These are phyloP conservation scores for Zaprionus obscuricornis DNA, from an alignment of 2,888 invertebrate species.

Conservation along the genomic window DNA sequence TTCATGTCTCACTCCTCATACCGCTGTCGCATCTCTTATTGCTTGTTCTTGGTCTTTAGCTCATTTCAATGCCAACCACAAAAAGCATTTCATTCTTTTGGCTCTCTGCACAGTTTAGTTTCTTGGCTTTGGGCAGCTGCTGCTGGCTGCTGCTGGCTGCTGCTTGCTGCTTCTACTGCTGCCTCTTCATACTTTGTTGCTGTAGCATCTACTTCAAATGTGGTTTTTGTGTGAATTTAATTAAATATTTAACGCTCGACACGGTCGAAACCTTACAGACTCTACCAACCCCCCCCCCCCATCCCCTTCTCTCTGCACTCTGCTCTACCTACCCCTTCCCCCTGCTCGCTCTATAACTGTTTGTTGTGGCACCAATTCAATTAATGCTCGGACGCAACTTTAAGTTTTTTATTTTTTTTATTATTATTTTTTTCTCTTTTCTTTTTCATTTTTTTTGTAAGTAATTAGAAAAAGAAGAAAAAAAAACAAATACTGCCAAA, in stretches of 20 bases:
- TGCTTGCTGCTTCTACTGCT: conserved; percentile 5
- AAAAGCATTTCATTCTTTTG: conserved; percentile 66
- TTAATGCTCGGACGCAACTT: conserved; percentile 16
- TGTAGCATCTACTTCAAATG: conserved; percentile 54
- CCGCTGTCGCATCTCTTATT: background rate
- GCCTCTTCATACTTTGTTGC: no score
- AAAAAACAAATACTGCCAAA: no score
- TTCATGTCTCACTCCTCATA: background rate
- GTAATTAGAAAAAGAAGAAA: no score
- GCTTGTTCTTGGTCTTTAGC: conserved; percentile 26
- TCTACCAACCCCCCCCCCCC: conserved; percentile 15
- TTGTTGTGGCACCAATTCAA: conserved; percentile 1
- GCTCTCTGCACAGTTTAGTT: conserved; percentile 37
- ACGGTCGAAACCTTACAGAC: no score
- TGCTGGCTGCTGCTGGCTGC: conserved; percentile 8
- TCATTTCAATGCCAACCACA: conserved; percentile 76
- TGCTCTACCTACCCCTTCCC: conserved; percentile 10
- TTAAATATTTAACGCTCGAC: conserved; percentile 75
- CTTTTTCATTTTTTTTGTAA: no score
- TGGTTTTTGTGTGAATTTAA: conserved; percentile 69
- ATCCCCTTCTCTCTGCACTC: no score
- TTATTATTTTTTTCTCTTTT: no score
- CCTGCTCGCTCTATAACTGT: background rate
- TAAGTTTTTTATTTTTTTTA: no score
- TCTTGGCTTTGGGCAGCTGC: conserved; percentile 47